phyloP scores from a whole-genome alignment of 2,113 vertebrate species.

The Naja naja region DNA sequence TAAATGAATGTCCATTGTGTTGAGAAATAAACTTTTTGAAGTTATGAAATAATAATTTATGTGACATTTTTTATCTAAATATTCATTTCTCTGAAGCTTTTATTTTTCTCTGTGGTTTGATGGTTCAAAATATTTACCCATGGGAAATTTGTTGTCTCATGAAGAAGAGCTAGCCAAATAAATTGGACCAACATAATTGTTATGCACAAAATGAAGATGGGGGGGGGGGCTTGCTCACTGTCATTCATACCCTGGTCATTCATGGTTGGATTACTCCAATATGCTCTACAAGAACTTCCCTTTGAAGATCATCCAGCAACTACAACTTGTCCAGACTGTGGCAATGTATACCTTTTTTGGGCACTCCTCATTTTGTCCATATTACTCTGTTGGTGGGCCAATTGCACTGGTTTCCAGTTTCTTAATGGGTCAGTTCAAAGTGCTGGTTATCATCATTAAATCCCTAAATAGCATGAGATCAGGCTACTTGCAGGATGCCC shows the following conservation, averaged over 20 bases:
- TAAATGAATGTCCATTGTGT: neutral
- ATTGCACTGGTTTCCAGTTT: too few species aligned
- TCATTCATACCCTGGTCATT: too few species aligned
- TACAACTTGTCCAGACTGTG: too few species aligned
- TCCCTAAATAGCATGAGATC: neutral
- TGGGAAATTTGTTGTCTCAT: neutral
- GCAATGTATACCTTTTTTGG: too few species aligned
- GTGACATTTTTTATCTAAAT: neutral
- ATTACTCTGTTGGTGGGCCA: too few species aligned
- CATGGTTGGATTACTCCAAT: too few species aligned
- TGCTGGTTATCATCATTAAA: too few species aligned
- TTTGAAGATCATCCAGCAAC: too few species aligned
- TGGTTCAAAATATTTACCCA: neutral
- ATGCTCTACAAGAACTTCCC: too few species aligned
- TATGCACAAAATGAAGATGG: neutral
- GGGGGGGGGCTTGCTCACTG: too few species aligned
- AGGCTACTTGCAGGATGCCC: neutral
- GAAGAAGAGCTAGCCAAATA: neutral
- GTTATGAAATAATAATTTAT: neutral
- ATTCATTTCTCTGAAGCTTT: neutral
- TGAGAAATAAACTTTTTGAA: neutral
- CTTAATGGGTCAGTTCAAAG: too few species aligned
- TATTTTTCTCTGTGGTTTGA: neutral
- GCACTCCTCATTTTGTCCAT: too few species aligned
- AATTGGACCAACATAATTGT: neutral